Base-by-base conservation (phyloP, 2,113 vertebrate species). In the Onychostruthus taczanowskii region DNA sequence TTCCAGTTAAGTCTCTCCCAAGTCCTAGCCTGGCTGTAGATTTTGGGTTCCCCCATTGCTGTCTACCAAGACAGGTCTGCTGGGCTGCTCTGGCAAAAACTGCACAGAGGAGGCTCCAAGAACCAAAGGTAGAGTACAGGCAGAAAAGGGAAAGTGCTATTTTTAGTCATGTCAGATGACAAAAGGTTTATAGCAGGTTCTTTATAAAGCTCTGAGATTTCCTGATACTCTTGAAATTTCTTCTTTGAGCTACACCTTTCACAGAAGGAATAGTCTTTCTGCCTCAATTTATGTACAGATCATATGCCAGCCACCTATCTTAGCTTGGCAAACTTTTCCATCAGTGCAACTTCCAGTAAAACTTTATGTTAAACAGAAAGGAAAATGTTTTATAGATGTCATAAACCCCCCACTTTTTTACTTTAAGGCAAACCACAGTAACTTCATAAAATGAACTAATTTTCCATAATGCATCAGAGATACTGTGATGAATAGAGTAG, bases 351-450 rank as follows among this genome's bases (percentile, higher is more conserved):
- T 90, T 94, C 72, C 76, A 95, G 95, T 84, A 93, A 96, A 92
- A 77, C 11, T 69, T 95, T 84, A 94, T 82, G 37, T 94, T 76
- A 90, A 95, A 90, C 52, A 75, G 83, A 96, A 91, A 92, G n/a
- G 49, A 94, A 93, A 93, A 84, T 31, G 39, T 84, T 92, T 95
- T 70, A 82, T 66, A 84, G 79, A 87, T 94, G 89, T 79, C 47
- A 93, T 85, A 84, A 87, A 64, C 59, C 13, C 10, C 7, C 4
- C 14, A 64, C 58, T 93, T 95, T 97, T 62, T 90, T 55, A 94
- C 67, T 74, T 86, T 27, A 75, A 93, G 96, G 88, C 96, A 97
- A 97, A 94, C 92, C 83, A 89, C 76, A 94, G 75, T 53, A 70
- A 93, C 76, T 82, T 83, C 76, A 91, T 84, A 91, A 95, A 95